Conservation (phyloP, 2,888 invertebrate species). For the Thymelicus sylvestris region DNA sequence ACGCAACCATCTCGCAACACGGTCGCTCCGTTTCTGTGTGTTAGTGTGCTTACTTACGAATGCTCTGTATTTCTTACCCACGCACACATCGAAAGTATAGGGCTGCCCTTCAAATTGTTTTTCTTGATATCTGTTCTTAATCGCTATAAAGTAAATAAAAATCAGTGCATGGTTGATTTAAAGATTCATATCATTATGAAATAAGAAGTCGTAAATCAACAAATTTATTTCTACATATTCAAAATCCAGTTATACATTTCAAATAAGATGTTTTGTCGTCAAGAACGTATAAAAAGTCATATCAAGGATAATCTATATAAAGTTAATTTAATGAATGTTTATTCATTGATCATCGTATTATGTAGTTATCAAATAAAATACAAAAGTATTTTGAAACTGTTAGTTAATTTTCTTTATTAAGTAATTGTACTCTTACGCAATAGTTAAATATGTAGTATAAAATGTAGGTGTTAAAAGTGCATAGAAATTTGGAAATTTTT, state of each 20-base stretch:
- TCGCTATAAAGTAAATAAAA: background rate
- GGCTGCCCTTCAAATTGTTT: constrained; percentile 54
- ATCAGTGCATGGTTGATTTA: background rate
- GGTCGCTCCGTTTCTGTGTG: constrained; percentile 71
- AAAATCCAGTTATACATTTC: background rate
- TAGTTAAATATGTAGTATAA: too few species aligned
- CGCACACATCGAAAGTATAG: constrained; percentile 70
- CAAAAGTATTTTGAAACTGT: too few species aligned
- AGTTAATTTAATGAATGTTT: background rate
- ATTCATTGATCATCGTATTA: too few species aligned
- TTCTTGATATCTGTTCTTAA: constrained; percentile 5
- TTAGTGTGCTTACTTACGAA: constrained; percentile 40
- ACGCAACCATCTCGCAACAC: constrained; percentile 68
- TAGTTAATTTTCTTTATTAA: too few species aligned
- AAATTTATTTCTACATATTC: background rate
- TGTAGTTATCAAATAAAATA: too few species aligned
- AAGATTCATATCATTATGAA: constrained; percentile 7
- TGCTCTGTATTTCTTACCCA: constrained; percentile 66
- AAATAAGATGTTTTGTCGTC: too few species aligned
- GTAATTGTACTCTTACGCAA: too few species aligned
- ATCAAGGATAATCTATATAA: background rate
- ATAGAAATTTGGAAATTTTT: too few species aligned
- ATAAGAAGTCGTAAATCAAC: background rate
- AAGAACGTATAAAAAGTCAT: too few species aligned
- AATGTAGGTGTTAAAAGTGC: too few species aligned